Conservation (phyloP, 1,140 invertebrate species). For the Maconellicoccus hirsutus region DNA sequence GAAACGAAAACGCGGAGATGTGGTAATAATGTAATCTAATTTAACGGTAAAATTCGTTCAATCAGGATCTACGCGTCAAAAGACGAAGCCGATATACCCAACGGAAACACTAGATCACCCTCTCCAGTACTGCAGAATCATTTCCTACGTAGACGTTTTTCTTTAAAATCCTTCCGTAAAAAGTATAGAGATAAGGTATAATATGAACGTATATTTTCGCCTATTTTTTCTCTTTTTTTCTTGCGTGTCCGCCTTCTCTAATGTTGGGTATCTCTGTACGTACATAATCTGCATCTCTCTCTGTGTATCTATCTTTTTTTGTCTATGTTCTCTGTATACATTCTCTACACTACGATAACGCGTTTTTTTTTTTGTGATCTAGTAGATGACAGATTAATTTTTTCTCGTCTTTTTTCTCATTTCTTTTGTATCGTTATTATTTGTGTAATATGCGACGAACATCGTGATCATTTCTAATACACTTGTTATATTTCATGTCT, state of each 20-base stretch:
- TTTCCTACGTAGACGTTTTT: slow-evolving; percentile 16
- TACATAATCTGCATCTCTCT: too few relatives aligned
- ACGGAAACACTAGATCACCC: not conserved
- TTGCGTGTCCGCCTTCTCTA: not conserved
- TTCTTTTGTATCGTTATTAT: not conserved
- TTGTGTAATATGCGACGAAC: not conserved
- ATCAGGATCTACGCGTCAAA: not conserved
- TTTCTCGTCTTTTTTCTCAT: not conserved
- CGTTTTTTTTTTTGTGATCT: too few relatives aligned
- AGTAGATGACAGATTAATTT: not conserved
- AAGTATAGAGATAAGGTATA: slow-evolving; percentile 13
- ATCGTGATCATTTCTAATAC: not conserved
- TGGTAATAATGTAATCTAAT: too few relatives aligned
- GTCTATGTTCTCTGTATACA: too few relatives aligned
- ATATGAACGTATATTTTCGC: not conserved
- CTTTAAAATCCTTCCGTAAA: slow-evolving; percentile 17
- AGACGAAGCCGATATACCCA: not conserved
- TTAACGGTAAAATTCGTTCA: not conserved
- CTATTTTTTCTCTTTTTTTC: not conserved
- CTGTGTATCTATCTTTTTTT: too few relatives aligned
- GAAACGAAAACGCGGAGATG: too few relatives aligned
- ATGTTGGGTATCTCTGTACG: too few relatives aligned
- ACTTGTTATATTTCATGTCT: not conserved
- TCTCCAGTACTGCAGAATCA: not conserved
- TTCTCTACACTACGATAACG: too few relatives aligned